Base-by-base conservation (phyloP, 2,113 vertebrate genomes). In the Eleginops maclovinus region DNA sequence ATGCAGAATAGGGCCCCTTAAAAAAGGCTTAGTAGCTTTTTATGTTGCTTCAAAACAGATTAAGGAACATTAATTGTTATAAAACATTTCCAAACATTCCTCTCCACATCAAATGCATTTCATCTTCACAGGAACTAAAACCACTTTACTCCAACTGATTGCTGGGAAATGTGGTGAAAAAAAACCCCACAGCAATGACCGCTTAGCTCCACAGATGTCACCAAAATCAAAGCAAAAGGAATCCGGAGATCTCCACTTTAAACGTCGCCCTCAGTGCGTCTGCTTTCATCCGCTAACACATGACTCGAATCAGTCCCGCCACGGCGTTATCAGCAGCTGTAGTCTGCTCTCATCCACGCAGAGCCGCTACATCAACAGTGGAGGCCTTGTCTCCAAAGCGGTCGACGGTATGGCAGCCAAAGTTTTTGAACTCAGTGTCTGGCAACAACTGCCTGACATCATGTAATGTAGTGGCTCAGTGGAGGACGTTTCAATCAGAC, bases 381-480 rank as follows among this genome's bases (percentile, higher is more conserved):
- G 31, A 44, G 14, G 85, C 81, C 79, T 89, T 85, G 86, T 90
- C 62, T 79, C n/a, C 3, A 77, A 78, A 86, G 79, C 71, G 75
- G 88, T 79, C 81, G 73, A 47, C 62, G 31, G 63, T 60, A 36
- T 46, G 9, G 9, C 64, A 72, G 78, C 74, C 56, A 80, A 76
- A 22, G 54, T 22, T 62, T 82, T 60, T 85, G 46, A 80, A 75
- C 78, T 72, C 58, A 19, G 61, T 36, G 60, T 84, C 77, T 83
- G 81, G 74, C 75, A 79, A 17, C 79, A 36, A 53, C 55, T 51
- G 3, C 14, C 51, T 6, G 10, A 50, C 66, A 43, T 61, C 64
- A 60, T 79, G 67, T 69, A 79, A 71, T 61, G 61, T 47, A 66
- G 66, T 19, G 31, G n/a, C 21, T 69, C 19, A 62, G 51, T 3